Evolutionary conservation across 1,140 invertebrate genomes (phyloP), one percentile per base, ranked within the genome.

Genomic region (Euschistus heros): DNA sequence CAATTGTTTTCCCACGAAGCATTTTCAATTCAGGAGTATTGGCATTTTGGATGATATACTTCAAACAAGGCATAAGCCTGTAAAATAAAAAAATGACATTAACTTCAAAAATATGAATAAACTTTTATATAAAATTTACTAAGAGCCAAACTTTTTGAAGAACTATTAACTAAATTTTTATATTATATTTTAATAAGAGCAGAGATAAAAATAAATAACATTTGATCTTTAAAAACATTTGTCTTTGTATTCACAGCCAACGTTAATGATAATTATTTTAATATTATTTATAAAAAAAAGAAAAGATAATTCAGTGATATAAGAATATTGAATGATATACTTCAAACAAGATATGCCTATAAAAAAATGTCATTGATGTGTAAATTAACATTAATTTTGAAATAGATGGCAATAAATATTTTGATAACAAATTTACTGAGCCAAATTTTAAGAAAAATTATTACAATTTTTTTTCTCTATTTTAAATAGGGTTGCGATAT

Each of bases 1-100:
- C 97, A 69, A 98, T 98, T 0, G 94, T 94, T 77, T 98, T 98
- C 66, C 87, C 96, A 59, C 97, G 81, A 6, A 98, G 79, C 74
- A 98, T 80, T 72, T 91, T 88, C 24, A 97, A 79, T 72, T 97
- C 92, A 24, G 87, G 82, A 1, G 86, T 86, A 67, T 84, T 92
- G 3, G 94, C 94, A 78, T 98, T 93, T 74, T 93, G 83, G 70
- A 98, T 96, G 50, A 99, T 98, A 73, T 93, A 98, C 76, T 98
- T 99, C 27, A 99, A 80, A 74, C 89, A 94, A 0, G 94, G 94
- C 86, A 98, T 96, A 68, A 99, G 80, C 42, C 90, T 84, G 71
- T 89, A 85, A 68, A 44, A 42, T 47, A 50, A 66, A 27, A 15
- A 13, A 18, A 59, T 5, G 2, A 27, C 26, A 24, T 27, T 22